Evolutionary conservation across 1,140 invertebrate genomes (phyloP), one percentile per base, ranked within the genome.

Genomic region (Drosophila grimshawi): DNA sequence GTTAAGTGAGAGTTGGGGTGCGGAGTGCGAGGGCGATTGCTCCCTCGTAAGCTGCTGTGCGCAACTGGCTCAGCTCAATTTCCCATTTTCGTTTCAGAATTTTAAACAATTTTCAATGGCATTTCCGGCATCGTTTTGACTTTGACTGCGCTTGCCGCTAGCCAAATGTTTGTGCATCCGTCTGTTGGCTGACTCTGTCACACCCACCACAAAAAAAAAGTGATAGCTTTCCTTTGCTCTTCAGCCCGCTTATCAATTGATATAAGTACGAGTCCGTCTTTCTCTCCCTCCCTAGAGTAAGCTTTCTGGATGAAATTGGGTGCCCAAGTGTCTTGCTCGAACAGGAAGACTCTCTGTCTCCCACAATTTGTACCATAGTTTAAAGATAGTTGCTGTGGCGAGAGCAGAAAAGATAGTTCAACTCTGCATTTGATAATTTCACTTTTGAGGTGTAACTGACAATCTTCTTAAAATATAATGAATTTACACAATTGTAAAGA

Each of bases 51-150:
- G 76, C 82, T 77, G 52, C 69, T 67, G 51, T 62, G 76, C 76
- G 68, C 80, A 76, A 89, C 85, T 83, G 85, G 85, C 85, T 89
- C 85, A 89, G 85, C 71, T 81, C 85, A 81, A 89, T 89, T 89
- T 89, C 85, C 83, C 69, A 80, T 89, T 85, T 89, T n/a, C 3
- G 80, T 68, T 74, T 68, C 76, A 52, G 30, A 88, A 88, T 80
- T 86, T 88, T 88, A 82, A 89, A 89, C 85, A 79, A 85, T 89
- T 89, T 89, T 85, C 85, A 89, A 89, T 89, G 67, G 85, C 74
- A 80, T 83, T 89, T 88, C 85, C 85, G 85, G 72, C 73, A 65
- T 75, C 73, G 73, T 65, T 88, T 83, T 80, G 80, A 76, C 80
- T 83, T 76, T 65, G 55, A 43, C 45, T 66, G 39, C 48, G 8